Evolutionary conservation across 2,888 invertebrate genomes (phyloP).

Genomic region (Phasia obesa): DNA sequence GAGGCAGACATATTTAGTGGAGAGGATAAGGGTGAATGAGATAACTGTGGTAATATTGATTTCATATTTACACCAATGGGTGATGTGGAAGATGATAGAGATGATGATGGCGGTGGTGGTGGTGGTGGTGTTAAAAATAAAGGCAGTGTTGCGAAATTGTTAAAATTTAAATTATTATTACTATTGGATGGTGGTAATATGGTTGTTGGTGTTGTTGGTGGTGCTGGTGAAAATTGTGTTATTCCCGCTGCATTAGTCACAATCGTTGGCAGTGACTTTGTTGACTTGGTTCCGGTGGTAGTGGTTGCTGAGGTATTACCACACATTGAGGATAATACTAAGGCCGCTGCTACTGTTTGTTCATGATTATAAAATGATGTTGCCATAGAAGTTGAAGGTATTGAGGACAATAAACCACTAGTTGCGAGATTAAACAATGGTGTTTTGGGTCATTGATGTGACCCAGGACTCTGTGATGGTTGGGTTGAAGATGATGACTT

Average conservation of each 20-base stretch:
- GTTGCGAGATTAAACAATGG: conserved; percentile 52
- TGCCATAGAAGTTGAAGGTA: conserved; percentile 51
- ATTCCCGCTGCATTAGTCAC: conserved; percentile 66
- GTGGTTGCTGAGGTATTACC: conserved; percentile 65
- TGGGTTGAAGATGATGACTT: conserved; percentile 45
- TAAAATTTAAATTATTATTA: conserved; percentile 64
- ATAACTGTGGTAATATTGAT: conserved; percentile 42
- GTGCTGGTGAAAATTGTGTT: conserved; percentile 50
- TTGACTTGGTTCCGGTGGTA: conserved; percentile 62
- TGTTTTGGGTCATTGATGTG: conserved; percentile 78
- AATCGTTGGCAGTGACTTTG: conserved; percentile 62
- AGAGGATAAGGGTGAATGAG: conserved; percentile 44
- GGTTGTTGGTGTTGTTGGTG: conserved; percentile 38
- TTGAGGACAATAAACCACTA: conserved; percentile 48
- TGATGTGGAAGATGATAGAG: conserved; percentile 53
- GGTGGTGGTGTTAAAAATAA: conserved; percentile 72
- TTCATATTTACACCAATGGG: conserved; percentile 67
- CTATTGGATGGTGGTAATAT: conserved; percentile 34
- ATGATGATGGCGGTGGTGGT: conserved; percentile 62
- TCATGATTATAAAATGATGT: conserved; percentile 78
- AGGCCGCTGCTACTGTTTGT: conserved; percentile 78
- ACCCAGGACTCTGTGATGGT: conserved; percentile 46
- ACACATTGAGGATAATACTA: conserved; percentile 79
- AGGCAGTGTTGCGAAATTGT: conserved; percentile 71
- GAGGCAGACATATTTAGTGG: conserved; percentile 34